phyloP scores from a whole-genome alignment of 2,113 vertebrate species.

The Aviceda subcristata region DNA sequence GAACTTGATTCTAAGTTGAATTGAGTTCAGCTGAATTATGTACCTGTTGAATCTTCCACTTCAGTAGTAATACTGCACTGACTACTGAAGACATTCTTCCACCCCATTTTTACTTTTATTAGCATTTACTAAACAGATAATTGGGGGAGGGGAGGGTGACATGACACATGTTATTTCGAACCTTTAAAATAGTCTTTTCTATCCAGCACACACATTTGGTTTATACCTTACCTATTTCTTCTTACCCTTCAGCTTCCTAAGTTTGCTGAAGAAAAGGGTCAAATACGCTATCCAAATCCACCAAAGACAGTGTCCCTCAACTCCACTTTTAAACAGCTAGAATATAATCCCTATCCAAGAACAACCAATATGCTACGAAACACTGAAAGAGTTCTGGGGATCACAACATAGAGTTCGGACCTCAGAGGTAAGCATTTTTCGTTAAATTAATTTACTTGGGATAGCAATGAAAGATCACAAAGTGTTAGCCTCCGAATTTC shows the following conservation, averaged over 20 bases:
- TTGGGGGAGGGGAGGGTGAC: not conserved
- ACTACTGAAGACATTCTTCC: not conserved
- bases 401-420: constrained; percentile 72
- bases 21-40: not conserved
- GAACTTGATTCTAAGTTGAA: not conserved
- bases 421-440: constrained; percentile 74
- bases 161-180: rapidly evolving
- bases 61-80: not conserved
- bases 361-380: constrained; percentile 76
- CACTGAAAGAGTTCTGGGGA: constrained; percentile 73
- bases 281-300: constrained; percentile 71
- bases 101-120: not conserved
- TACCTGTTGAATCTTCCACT: not conserved
- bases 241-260: constrained; percentile 69
- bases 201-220: not conserved
- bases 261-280: constrained; percentile 36
- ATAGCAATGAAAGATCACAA: not conserved
- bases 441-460: not conserved
- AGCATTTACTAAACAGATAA: not conserved
- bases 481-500: not conserved
- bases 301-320: constrained; percentile 69
- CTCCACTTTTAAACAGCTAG: constrained; percentile 46
- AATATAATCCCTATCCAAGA: constrained; percentile 58
- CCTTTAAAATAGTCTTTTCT: not conserved
- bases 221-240: not conserved